A percentile compares a stretch with the other conserved stretches of the same genome.
Conservation (phyloP, 2,888 invertebrate species). For the Pocota personata region DNA sequence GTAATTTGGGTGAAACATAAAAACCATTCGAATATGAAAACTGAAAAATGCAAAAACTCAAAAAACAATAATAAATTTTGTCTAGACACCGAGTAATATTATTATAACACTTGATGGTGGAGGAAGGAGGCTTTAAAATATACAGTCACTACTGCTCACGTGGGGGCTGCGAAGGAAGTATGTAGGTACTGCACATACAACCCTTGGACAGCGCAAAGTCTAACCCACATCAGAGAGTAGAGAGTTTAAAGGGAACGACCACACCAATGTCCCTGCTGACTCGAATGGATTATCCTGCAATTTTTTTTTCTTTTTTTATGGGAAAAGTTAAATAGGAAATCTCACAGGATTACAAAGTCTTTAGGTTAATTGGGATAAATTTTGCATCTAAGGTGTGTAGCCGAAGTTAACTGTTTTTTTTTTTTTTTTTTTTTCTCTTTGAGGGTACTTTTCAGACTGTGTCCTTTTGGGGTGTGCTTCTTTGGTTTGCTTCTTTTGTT, state of each 20-base stretch:
- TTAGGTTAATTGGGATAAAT: conserved; percentile 73
- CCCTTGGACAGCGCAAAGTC: conserved; percentile 33
- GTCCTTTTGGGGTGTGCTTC: not conserved
- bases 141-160: not conserved
- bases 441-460: not conserved
- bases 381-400: conserved; percentile 66
- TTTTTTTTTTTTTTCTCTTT: not conserved
- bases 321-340: conserved; percentile 72
- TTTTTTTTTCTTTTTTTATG: conserved; percentile 48
- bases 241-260: conserved; percentile 13
- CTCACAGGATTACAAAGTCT: conserved; percentile 67
- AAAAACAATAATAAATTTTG: conserved; percentile 61
- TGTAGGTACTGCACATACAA: not conserved
- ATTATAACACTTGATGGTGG: conserved; percentile 5
- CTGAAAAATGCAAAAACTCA: conserved; percentile 58
- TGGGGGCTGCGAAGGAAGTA: too few relatives aligned
- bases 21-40: conserved; percentile 51
- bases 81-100: conserved; percentile 63
- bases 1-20: conserved; percentile 37
- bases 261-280: conserved; percentile 37
- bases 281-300: conserved; percentile 42
- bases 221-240: not conserved
- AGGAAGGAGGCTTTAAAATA: conserved; percentile 51
- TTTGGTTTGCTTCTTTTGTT: not conserved
- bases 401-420: conserved; percentile 58